Percentiles rank a stretch among this genome's conserved stretches.
Conservation (phyloP, 2,113 vertebrate genomes). For the Oxygymnocypris stewartii region DNA sequence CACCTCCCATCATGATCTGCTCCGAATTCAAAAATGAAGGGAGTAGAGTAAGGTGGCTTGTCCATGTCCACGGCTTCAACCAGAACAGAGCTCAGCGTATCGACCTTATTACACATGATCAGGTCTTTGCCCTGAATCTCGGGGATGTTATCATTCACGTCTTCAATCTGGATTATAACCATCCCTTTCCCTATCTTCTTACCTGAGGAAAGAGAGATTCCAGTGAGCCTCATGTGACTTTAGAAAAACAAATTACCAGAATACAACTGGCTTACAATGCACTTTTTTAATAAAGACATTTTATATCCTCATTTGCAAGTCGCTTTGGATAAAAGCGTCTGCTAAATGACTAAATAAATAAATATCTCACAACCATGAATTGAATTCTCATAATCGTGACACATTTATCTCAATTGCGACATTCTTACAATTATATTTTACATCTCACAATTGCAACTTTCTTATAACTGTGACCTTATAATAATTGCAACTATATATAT, state of each 20-base stretch:
- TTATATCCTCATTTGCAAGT: too few relatives aligned
- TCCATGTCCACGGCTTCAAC: conserved; percentile 71
- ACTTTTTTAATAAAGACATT: too few relatives aligned
- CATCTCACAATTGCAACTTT: not conserved
- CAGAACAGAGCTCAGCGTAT: conserved; percentile 57
- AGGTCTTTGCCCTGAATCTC: conserved; percentile 27
- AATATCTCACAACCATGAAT: not conserved
- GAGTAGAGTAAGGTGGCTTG: conserved; percentile 67
- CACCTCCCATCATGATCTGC: conserved; percentile 64
- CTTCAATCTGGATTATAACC: conserved; percentile 74
- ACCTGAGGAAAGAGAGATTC: conserved; percentile 60
- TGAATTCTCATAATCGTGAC: not conserved
- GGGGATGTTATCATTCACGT: conserved; percentile 79
- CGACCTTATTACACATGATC: conserved; percentile 71
- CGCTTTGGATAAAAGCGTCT: too few relatives aligned
- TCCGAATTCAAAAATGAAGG: conserved; percentile 72
- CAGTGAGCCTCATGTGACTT: not conserved
- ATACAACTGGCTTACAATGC: not conserved
- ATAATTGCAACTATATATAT: too few relatives aligned
- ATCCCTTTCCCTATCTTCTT: conserved; percentile 81
- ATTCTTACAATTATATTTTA: not conserved
- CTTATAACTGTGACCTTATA: not conserved
- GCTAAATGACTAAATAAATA: too few relatives aligned
- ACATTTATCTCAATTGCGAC: not conserved
- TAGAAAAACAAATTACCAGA: not conserved